Conservation (phyloP, 2,888 invertebrate species). For the Mystacides longicornis region DNA sequence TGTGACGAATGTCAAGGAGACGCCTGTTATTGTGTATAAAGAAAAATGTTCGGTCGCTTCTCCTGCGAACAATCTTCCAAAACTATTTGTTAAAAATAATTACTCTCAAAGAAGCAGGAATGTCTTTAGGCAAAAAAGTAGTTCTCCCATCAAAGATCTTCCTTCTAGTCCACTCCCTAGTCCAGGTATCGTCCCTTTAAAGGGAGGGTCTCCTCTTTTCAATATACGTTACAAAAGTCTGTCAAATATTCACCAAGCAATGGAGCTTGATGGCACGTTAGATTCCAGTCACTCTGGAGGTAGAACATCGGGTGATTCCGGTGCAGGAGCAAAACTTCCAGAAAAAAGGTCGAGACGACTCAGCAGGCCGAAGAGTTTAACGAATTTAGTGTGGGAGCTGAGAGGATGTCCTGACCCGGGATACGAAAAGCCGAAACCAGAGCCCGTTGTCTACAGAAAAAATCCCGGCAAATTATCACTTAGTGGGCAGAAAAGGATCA, state of each 20-base stretch:
- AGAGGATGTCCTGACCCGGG: slow-evolving; percentile 41
- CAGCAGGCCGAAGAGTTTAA: slow-evolving; percentile 77
- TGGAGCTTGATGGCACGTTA: slow-evolving; percentile 74
- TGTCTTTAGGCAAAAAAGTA: slow-evolving; percentile 61
- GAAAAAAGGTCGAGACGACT: slow-evolving; percentile 75
- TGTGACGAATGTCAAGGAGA: slow-evolving; percentile 48
- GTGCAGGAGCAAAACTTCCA: slow-evolving; percentile 67
- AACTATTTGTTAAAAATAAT: slow-evolving; percentile 73
- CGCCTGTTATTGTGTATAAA: slow-evolving; percentile 47
- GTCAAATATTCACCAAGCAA: slow-evolving; percentile 65
- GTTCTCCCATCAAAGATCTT: slow-evolving; percentile 63
- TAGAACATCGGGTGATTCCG: slow-evolving; percentile 77
- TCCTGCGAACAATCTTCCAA: slow-evolving; percentile 53
- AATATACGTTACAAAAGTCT: slow-evolving; percentile 65
- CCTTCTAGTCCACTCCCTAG: slow-evolving; percentile 55
- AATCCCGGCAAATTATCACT: slow-evolving; percentile 46
- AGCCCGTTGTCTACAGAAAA: slow-evolving; percentile 42
- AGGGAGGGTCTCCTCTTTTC: slow-evolving; percentile 69
- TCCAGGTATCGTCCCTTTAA: slow-evolving; percentile 45
- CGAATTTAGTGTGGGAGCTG: slow-evolving; percentile 80
- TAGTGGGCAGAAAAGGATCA: slow-evolving; percentile 49
- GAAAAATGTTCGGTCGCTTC: slow-evolving; percentile 53
- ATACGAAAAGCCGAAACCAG: slow-evolving; percentile 44
- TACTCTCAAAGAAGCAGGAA: slow-evolving; percentile 58
- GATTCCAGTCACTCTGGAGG: slow-evolving; percentile 87